A percentile compares a stretch with the other conserved stretches of the same genome.
Evolutionary conservation across 1,140 invertebrate species (phyloP).

Genomic region (Druon quercuslanigerum): DNA sequence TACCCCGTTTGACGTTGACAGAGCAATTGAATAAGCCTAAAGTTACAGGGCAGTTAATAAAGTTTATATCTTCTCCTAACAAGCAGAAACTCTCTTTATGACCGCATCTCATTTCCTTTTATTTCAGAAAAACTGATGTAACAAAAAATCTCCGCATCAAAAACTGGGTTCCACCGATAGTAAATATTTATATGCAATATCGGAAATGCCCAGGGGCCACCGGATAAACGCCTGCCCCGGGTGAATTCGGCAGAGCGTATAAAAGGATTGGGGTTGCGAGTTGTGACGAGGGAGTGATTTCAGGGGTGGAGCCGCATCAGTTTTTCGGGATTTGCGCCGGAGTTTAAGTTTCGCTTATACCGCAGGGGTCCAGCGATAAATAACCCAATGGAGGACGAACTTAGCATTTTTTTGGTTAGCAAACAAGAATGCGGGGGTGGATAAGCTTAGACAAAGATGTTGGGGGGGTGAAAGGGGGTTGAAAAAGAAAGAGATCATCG

Average conservation of each 20-base stretch:
- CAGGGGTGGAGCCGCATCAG: conserved; percentile 53
- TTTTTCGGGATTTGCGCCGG: conserved; percentile 49
- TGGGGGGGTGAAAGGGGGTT: background rate
- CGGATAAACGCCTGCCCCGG: no score
- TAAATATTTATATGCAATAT: no score
- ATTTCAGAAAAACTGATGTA: no score
- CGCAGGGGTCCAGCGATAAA: conserved; percentile 51
- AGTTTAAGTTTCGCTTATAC: conserved; percentile 45
- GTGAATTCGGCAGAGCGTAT: conserved; percentile 41
- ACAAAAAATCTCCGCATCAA: no score
- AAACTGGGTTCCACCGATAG: no score
- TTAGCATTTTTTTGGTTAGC: conserved; percentile 52
- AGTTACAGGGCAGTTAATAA: no score
- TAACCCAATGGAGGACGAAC: conserved; percentile 44
- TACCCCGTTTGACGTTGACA: no score
- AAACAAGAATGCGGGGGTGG: conserved; percentile 7
- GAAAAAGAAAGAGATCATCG: conserved; percentile 31
- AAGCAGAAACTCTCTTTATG: no score
- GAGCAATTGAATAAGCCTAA: no score
- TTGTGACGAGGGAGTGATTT: conserved; percentile 34
- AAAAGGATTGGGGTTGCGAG: conserved; percentile 45
- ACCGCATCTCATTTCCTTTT: no score
- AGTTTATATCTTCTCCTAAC: no score
- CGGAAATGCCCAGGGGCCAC: no score
- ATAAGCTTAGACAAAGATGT: conserved; percentile 6